A percentile compares a stretch with the other conserved stretches of the same genome.
phyloP scores from a whole-genome alignment of 2,113 vertebrate species.

The Siniperca chuatsi region DNA sequence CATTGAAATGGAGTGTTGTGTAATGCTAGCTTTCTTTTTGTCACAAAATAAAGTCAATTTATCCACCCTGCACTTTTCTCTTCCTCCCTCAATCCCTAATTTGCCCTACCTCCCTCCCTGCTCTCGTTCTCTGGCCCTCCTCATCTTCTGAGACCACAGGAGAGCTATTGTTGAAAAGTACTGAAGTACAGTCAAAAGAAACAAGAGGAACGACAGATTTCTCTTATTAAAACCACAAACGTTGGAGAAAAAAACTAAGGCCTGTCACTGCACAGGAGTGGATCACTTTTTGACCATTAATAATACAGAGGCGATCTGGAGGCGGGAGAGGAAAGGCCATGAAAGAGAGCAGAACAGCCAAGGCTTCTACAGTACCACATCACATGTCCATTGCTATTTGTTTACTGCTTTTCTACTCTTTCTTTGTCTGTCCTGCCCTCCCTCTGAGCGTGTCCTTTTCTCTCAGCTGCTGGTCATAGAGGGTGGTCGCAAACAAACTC shows the following conservation, averaged over 20 bases:
- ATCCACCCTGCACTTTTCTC: constrained; percentile 54
- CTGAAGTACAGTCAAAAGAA: constrained; percentile 74
- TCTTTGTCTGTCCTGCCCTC: constrained; percentile 55
- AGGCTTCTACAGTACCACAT: constrained; percentile 37
- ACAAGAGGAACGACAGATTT: constrained; percentile 76
- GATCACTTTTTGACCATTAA: constrained; percentile 74
- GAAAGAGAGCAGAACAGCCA: constrained; percentile 15
- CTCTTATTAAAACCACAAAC: constrained; percentile 82
- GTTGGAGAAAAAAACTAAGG: constrained; percentile 59
- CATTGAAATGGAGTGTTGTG: constrained; percentile 43
- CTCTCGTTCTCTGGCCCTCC: constrained; percentile 41
- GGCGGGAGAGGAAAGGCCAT: constrained; percentile 13
- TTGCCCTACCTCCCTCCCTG: constrained; percentile 12
- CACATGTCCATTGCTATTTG: constrained; percentile 59
- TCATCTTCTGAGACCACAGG: constrained; percentile 76
- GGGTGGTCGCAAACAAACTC: constrained; percentile 67
- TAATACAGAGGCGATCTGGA: constrained; percentile 50
- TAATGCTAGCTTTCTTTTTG: constrained; percentile 61
- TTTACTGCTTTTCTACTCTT: constrained; percentile 58
- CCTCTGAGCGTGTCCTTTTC: constrained; percentile 65
- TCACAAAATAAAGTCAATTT: constrained; percentile 74
- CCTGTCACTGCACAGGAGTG: constrained; percentile 59
- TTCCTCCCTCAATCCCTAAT: constrained; percentile 26
- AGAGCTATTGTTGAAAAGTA: constrained; percentile 80
- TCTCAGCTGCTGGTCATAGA: constrained; percentile 63